Conservation (phyloP, 2,888 invertebrate genomes). For the Pammene fasciana region DNA sequence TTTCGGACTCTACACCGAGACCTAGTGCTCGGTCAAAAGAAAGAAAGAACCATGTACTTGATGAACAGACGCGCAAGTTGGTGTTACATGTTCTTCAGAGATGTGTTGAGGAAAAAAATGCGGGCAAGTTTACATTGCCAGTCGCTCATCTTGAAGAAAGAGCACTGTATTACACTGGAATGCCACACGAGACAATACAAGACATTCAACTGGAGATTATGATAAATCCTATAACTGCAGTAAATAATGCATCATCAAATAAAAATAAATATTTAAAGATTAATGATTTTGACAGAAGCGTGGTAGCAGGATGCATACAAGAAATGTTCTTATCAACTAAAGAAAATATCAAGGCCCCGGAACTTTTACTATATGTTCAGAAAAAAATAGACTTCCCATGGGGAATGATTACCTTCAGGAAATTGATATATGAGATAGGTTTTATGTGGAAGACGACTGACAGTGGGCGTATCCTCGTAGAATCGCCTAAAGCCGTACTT, state of each 20-base stretch:
- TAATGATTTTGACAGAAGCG: neutral
- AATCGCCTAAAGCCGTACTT: neutral
- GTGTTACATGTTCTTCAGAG: neutral
- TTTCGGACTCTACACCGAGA: too few relatives aligned
- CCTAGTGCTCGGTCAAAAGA: neutral
- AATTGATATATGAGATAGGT: neutral
- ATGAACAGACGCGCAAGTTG: neutral
- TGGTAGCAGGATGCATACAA: neutral
- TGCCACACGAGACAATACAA: neutral
- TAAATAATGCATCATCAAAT: neutral
- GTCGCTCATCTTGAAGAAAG: neutral
- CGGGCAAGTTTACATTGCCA: neutral
- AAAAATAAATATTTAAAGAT: neutral
- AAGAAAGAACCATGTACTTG: neutral
- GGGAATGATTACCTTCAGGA: neutral
- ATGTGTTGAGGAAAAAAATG: constrained; percentile 1
- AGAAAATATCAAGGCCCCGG: neutral
- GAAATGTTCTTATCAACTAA: neutral
- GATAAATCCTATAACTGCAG: too few relatives aligned
- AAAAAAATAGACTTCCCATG: neutral
- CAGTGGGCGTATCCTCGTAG: neutral
- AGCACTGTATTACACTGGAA: neutral
- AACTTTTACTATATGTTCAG: neutral
- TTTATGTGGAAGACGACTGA: neutral
- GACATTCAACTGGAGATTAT: too few relatives aligned